Evolutionary conservation across 2,888 invertebrate species (phyloP).

Genomic region (Polyommatus iphigenia): DNA sequence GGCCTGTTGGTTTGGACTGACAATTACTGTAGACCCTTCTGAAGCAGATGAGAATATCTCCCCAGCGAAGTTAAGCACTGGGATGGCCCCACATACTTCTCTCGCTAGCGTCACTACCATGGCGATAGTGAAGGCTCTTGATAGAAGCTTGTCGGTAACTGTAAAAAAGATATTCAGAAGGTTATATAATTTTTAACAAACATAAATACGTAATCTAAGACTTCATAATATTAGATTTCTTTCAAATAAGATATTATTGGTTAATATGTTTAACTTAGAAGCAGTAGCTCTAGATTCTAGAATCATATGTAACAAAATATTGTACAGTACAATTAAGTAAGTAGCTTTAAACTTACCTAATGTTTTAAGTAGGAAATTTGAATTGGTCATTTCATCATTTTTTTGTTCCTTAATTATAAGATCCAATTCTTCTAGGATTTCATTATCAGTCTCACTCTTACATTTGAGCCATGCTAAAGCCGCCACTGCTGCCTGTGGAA

Average conservation of each 20-base stretch:
- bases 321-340: neutral
- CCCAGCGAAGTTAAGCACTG: conserved; percentile 48
- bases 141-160: conserved; percentile 45
- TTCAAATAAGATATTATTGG: neutral
- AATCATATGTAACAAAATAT: neutral
- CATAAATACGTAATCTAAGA: neutral
- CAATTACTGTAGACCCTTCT: conserved; percentile 39
- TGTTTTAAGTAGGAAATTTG: conserved; percentile 55
- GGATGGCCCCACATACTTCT: conserved; percentile 49
- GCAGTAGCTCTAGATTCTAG: neutral
- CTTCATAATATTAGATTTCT: neutral
- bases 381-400: conserved; percentile 55
- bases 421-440: conserved; percentile 51
- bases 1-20: conserved; percentile 47
- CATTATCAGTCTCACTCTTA: conserved; percentile 50
- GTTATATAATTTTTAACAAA: neutral
- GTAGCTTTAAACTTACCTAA: conserved; percentile 49
- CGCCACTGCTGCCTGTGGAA: conserved; percentile 56
- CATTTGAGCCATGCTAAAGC: conserved; percentile 66
- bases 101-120: conserved; percentile 44
- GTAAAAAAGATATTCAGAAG: conserved; percentile 31
- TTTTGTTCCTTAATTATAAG: conserved; percentile 56
- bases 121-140: conserved; percentile 46
- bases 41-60: conserved; percentile 46
- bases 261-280: neutral